Evolutionary conservation across 2,888 invertebrate species (phyloP).

Genomic region (Philopedon plagiatum): DNA sequence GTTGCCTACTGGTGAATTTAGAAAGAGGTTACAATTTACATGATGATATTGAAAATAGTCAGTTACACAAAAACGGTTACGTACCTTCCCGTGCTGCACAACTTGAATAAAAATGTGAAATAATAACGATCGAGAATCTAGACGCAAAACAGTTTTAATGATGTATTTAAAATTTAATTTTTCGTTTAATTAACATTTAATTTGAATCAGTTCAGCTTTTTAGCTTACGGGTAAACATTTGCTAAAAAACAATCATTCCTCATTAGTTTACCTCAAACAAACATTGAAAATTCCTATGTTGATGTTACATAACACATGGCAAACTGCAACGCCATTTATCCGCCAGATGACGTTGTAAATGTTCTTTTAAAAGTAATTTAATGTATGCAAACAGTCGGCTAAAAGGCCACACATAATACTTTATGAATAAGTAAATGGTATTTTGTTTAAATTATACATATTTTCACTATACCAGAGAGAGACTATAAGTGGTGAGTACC

Average conservation of each 20-base stretch:
- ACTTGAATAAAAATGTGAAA: too few species aligned
- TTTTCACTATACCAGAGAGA: background rate
- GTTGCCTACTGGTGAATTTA: too few species aligned
- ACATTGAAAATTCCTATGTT: conserved; percentile 32
- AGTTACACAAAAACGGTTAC: too few species aligned
- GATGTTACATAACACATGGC: conserved; percentile 46
- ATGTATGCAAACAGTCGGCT: conserved; percentile 39
- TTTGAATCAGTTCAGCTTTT: background rate
- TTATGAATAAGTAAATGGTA: conserved; percentile 37
- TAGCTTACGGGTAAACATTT: background rate
- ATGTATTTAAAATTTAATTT: too few species aligned
- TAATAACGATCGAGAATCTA: too few species aligned
- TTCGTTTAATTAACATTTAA: too few species aligned
- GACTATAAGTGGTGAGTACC: background rate
- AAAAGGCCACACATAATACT: conserved; percentile 35
- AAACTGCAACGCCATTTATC: conserved; percentile 36
- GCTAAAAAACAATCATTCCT: background rate
- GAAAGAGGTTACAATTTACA: too few species aligned
- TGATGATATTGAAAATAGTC: too few species aligned
- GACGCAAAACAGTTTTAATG: too few species aligned
- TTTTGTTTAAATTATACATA: conserved; percentile 35
- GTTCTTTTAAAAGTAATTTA: conserved; percentile 39
- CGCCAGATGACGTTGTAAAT: conserved; percentile 41
- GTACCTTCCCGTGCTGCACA: too few species aligned
- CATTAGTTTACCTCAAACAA: conserved; percentile 4